Base-by-base conservation (phyloP, 1,140 invertebrate genomes). In the Cherax quadricarinatus region DNA sequence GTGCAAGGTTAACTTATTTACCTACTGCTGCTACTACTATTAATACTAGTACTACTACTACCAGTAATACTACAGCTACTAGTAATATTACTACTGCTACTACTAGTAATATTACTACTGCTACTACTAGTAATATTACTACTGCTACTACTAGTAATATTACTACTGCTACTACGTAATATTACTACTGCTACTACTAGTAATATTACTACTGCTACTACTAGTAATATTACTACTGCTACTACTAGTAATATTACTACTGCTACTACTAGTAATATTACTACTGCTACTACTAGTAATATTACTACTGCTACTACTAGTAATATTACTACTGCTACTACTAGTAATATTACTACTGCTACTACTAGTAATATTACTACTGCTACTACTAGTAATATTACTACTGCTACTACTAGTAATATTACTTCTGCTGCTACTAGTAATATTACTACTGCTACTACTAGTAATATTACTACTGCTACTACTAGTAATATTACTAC, bases 141-240 rank as follows among this genome's bases (percentile, higher is more conserved):
- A 41, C 30, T 41, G 30, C 30, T 41, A 41, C 30, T 41, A 41
- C 30, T 41, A 41, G 30, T 41, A 41, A 0, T 41, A 41, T 41
- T 41, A 41, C 30, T 41, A 41, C 30, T 41, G 30, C 30, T 41
- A 41, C 30, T 41, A 2, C 30, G n/a, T n/a, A n/a, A n/a, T 41
- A 41, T 41, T 41, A 41, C 30, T 41, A 41, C 30, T 41, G 2
- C 30, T 41, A 41, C 30, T 41, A 41, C 30, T 14, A 81, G 4
- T 81, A 81, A 5, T 81, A 81, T 16, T 81, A 81, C 79, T 81
- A 81, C 79, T 81, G 18, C 79, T 81, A 81, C 48, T 41, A 41
- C 30, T 41, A 2, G 0, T 41, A 41, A 0, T 41, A 41, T 1
- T 41, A 41, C 0, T 41, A 41, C 30, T 41, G 2, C 30, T 41